Evolutionary conservation across 2,113 vertebrate genomes (phyloP).

Genomic region (Vidua macroura): DNA sequence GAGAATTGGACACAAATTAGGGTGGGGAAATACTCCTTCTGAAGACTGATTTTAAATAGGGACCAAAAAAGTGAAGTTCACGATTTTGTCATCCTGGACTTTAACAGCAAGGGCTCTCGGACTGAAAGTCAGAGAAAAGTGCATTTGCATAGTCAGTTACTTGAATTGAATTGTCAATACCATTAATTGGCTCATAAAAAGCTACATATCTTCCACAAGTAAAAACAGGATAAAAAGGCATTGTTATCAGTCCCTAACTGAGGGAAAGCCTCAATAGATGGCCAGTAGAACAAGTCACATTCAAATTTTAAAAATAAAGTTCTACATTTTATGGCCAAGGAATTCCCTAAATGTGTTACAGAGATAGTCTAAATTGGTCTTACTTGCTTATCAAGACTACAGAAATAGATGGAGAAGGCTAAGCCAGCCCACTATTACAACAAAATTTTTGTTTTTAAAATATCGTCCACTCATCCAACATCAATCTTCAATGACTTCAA

Average conservation of each 20-base stretch:
- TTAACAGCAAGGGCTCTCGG: background rate
- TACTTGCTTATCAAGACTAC: background rate
- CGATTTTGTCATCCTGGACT: background rate
- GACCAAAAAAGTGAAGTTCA: background rate
- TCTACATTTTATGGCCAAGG: background rate
- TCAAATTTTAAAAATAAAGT: background rate
- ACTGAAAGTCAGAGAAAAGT: background rate
- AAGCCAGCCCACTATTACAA: background rate
- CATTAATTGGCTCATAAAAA: background rate
- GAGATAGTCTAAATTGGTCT: background rate
- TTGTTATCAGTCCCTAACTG: background rate
- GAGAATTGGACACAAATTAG: background rate
- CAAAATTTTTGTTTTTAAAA: background rate
- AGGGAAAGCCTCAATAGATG: background rate
- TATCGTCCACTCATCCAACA: background rate
- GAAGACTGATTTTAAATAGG: background rate
- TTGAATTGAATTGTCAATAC: background rate
- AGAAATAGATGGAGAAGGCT: background rate
- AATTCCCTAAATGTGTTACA: background rate
- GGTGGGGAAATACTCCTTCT: background rate
- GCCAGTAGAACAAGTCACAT: background rate
- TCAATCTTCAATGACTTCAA: background rate
- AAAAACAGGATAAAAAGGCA: background rate
- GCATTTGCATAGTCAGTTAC: background rate
- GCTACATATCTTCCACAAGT: background rate